A percentile compares a stretch with the other conserved stretches of the same genome.
Evolutionary conservation across 2,888 invertebrate genomes (phyloP).

Genomic region (Yponomeuta sedellus): DNA sequence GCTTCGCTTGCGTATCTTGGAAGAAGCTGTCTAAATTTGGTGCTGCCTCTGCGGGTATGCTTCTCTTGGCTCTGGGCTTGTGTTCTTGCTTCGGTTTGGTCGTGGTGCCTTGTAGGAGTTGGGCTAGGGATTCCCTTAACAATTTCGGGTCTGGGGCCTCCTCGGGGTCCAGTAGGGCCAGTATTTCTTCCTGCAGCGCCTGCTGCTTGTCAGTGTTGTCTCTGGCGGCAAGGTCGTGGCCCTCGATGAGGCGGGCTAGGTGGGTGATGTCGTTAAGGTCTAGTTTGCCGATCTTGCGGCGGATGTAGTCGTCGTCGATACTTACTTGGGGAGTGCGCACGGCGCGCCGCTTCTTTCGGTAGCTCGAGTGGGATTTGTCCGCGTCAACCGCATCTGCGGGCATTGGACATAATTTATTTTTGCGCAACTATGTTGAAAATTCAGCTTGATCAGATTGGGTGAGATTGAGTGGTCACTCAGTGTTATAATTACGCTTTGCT

Average conservation of each 20-base stretch:
- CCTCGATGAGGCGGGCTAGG: slow-evolving; percentile 58
- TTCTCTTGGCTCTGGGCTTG: slow-evolving; percentile 29
- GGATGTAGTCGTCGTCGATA: slow-evolving; percentile 59
- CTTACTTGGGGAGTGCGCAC: slow-evolving; percentile 60
- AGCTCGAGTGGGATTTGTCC: slow-evolving; percentile 60
- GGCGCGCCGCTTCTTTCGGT: slow-evolving; percentile 57
- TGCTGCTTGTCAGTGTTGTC: slow-evolving; percentile 43
- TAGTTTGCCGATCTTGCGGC: slow-evolving; percentile 58
- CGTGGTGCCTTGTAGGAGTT: slow-evolving; percentile 45
- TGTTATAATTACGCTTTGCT: not conserved
- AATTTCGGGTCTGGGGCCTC: slow-evolving; percentile 51
- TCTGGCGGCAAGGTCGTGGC: slow-evolving; percentile 42
- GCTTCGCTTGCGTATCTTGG: slow-evolving; percentile 32
- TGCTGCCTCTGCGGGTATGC: slow-evolving; percentile 18
- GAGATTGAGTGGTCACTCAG: too few species aligned
- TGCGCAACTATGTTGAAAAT: too few species aligned
- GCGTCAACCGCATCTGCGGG: slow-evolving; percentile 51
- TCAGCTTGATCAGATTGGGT: too few species aligned
- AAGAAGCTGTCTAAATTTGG: slow-evolving; percentile 44
- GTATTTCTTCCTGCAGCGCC: slow-evolving; percentile 57
- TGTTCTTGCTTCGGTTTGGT: slow-evolving; percentile 21
- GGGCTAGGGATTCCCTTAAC: slow-evolving; percentile 46
- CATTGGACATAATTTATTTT: not conserved
- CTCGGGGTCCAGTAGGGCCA: slow-evolving; percentile 54
- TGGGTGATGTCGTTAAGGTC: slow-evolving; percentile 59